phyloP scores from a whole-genome alignment of 2,888 invertebrate species.

The Nomada ruficornis region DNA sequence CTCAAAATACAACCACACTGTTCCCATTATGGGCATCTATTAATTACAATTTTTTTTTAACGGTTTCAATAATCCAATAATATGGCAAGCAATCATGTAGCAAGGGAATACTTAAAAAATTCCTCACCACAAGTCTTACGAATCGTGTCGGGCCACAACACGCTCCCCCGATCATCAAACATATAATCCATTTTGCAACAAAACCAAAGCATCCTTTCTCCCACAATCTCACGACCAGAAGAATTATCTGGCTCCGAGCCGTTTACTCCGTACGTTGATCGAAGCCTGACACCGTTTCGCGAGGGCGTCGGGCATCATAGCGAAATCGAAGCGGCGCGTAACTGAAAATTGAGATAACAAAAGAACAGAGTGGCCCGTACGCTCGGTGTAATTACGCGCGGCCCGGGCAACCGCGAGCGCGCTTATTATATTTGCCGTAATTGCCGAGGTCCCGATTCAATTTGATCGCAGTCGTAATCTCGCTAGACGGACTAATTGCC shows the following conservation, averaged over 20 bases:
- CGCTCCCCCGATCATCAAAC: too few relatives aligned
- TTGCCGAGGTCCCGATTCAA: constrained; percentile 59
- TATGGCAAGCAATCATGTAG: too few relatives aligned
- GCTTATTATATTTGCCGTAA: constrained; percentile 60
- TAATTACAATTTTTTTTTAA: too few relatives aligned
- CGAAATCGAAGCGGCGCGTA: constrained; percentile 34
- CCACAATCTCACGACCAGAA: too few relatives aligned
- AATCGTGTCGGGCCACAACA: too few relatives aligned
- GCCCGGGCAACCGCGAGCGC: constrained; percentile 38
- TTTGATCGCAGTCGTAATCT: constrained; percentile 60
- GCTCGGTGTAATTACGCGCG: constrained; percentile 44
- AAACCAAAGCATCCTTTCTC: too few relatives aligned
- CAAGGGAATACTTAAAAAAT: too few relatives aligned
- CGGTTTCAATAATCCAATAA: too few relatives aligned
- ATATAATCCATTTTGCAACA: too few relatives aligned
- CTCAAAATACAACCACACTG: too few relatives aligned
- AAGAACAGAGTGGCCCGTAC: constrained; percentile 38
- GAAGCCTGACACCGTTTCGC: constrained; percentile 15
- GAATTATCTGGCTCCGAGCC: background rate
- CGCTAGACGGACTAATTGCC: constrained; percentile 59
- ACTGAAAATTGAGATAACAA: constrained; percentile 59
- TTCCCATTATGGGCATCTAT: too few relatives aligned
- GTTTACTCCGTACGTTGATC: background rate
- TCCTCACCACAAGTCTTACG: too few relatives aligned
- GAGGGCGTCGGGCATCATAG: background rate